A percentile compares a stretch with the other conserved stretches of the same genome.
phyloP scores from a whole-genome alignment of 2,113 vertebrate species.

The Elephantulus edwardii region DNA sequence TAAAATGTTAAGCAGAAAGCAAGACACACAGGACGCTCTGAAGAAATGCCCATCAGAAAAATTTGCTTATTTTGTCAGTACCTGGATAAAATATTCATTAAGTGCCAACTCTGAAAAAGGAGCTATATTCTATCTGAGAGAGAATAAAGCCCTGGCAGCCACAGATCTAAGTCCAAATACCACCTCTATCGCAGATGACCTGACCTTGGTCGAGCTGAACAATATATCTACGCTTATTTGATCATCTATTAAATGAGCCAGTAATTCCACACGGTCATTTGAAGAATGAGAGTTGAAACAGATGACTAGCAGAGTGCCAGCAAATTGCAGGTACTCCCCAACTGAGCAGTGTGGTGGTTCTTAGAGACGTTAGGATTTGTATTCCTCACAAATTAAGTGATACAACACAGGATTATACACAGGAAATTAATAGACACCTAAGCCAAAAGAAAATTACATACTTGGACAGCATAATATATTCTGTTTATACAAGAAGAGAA shows the following conservation, averaged over 20 bases:
- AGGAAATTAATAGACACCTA: neutral
- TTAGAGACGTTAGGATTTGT: neutral
- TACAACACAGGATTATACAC: neutral
- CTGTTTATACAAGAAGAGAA: neutral
- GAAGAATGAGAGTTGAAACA: neutral
- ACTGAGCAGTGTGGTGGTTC: neutral
- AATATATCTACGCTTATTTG: neutral
- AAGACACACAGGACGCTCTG: neutral
- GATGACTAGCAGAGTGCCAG: neutral
- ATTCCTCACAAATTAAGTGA: neutral
- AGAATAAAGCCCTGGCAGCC: neutral
- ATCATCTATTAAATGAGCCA: neutral
- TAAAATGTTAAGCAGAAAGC: neutral
- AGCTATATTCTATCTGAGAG: neutral
- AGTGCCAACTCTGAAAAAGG: neutral
- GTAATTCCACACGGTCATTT: neutral
- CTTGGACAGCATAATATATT: neutral
- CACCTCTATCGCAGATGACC: neutral
- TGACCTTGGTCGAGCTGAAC: neutral
- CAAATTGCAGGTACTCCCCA: neutral
- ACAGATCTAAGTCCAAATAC: neutral
- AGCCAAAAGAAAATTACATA: neutral
- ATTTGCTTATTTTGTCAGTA: neutral
- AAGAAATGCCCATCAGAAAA: neutral
- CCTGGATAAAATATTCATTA: neutral